phyloP scores from a whole-genome alignment of 2,888 invertebrate genomes.

The Siphlonurus alternatus region DNA sequence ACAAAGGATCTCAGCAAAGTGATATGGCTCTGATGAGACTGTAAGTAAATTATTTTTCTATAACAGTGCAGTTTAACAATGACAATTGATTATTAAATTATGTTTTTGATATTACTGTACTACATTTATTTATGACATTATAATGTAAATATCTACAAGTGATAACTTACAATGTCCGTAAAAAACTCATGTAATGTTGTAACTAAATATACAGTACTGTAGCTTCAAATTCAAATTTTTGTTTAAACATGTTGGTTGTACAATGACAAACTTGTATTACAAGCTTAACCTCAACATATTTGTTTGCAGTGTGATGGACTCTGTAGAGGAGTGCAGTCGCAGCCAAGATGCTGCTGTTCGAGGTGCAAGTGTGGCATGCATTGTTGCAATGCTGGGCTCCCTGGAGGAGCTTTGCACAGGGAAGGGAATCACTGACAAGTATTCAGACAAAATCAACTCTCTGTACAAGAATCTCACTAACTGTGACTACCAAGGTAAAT shows the following conservation, averaged over 20 bases:
- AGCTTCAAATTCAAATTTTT: too few relatives aligned
- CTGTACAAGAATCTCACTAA: constrained; percentile 51
- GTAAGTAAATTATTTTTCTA: constrained; percentile 31
- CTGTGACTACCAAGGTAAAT: constrained; percentile 54
- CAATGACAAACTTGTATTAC: too few relatives aligned
- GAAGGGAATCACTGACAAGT: constrained; percentile 46
- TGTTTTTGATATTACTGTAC: too few relatives aligned
- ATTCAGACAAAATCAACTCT: constrained; percentile 41
- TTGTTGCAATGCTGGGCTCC: constrained; percentile 65
- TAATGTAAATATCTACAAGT: too few relatives aligned
- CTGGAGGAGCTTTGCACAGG: constrained; percentile 64
- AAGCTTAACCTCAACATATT: not conserved
- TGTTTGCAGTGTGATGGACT: constrained; percentile 62
- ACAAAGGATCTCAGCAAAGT: constrained; percentile 41
- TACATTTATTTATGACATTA: too few relatives aligned
- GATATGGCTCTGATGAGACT: constrained; percentile 70
- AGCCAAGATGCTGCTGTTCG: constrained; percentile 58
- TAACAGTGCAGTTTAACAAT: not conserved
- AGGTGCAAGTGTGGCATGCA: constrained; percentile 66
- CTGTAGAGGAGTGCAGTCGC: constrained; percentile 81
- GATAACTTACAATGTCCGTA: not conserved
- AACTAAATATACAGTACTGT: not conserved
- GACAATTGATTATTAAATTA: too few relatives aligned
- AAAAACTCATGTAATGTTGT: not conserved
- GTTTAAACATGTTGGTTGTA: too few relatives aligned